Evolutionary conservation across 2,113 vertebrate genomes (phyloP).

Genomic region (Otis tarda): DNA sequence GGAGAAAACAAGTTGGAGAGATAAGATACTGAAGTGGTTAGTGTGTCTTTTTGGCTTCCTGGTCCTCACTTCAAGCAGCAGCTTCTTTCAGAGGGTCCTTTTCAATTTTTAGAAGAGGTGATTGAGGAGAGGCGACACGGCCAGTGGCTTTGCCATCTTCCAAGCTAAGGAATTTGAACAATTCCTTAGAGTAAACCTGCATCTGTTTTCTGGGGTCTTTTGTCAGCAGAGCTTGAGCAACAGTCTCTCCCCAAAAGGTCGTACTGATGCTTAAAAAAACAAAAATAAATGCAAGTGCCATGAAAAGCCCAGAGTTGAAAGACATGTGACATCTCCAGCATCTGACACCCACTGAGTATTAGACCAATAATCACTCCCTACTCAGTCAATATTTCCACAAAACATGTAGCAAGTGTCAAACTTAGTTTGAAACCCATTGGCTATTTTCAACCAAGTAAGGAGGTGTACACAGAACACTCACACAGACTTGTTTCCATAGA

Average conservation of each 20-base stretch:
- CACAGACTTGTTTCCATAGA: not conserved
- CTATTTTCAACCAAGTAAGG: not conserved
- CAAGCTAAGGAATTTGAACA: not conserved
- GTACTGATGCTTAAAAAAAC: not conserved
- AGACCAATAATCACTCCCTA: not conserved
- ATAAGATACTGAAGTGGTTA: not conserved
- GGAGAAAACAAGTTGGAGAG: not conserved
- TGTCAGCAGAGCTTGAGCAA: not conserved
- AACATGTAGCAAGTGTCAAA: not conserved
- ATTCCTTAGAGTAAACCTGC: not conserved
- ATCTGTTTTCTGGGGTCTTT: not conserved
- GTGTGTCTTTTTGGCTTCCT: not conserved
- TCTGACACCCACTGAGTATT: not conserved
- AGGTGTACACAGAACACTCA: not conserved
- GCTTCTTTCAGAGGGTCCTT: not conserved
- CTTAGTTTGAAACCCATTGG: not conserved
- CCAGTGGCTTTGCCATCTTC: not conserved
- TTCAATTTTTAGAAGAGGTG: not conserved
- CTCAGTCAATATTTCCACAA: not conserved
- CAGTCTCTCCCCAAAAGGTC: not conserved
- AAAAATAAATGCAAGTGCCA: not conserved
- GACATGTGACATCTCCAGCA: not conserved
- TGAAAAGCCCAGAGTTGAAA: not conserved
- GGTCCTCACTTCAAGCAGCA: not conserved
- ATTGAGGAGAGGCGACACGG: not conserved